Base-by-base conservation (phyloP, 1,140 invertebrate species). In the Drosophila nigromelanica region DNA sequence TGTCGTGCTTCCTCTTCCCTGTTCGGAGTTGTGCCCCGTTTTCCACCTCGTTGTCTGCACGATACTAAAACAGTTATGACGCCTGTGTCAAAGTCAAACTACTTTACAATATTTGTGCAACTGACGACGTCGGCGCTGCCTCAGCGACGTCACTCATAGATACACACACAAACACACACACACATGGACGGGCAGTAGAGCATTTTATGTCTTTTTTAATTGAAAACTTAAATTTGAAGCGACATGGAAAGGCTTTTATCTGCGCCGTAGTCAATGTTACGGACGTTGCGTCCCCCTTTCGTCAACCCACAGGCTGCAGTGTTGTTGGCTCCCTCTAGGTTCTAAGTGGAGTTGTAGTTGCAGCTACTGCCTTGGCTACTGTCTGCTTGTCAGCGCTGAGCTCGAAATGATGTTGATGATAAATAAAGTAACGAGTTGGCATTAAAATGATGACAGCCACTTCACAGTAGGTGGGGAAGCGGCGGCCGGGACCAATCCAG, bases 151-250 rank as follows among this genome's bases (percentile, higher is more conserved):
- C 80, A 83, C 72, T 78, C 70, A 69, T 71, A 80, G 66, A 70
- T 48, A 68, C 61, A 63, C 64, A 62, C 54, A 43, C 58, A 69
- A 45, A 75, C 60, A 60, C 27, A 30, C 37, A 52, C 30, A 39
- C 33, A 51, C 14, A 45, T 8, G 45, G 27, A 60, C 14, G 30
- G 52, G 45, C 35, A 42, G 52, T 60, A 15, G 42, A 47, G 39
- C 42, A 69, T 63, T 89, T 89, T 83, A 89, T 89, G 83, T 89
- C 83, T 89, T 89, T 89, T 89, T 89, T 89, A 89, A 89, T 89
- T 89, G 83, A 89, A 89, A 89, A 89, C 83, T 89, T 89, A 89
- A 89, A 89, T 89, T 89, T 89, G 79, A 89, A 89, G 85, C 83
- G 83, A 89, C 83, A 89, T 89, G 83, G 79, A 89, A 89, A 89